Evolutionary conservation across 2,113 vertebrate genomes (phyloP).

Genomic region (Cynocephalus volans): DNA sequence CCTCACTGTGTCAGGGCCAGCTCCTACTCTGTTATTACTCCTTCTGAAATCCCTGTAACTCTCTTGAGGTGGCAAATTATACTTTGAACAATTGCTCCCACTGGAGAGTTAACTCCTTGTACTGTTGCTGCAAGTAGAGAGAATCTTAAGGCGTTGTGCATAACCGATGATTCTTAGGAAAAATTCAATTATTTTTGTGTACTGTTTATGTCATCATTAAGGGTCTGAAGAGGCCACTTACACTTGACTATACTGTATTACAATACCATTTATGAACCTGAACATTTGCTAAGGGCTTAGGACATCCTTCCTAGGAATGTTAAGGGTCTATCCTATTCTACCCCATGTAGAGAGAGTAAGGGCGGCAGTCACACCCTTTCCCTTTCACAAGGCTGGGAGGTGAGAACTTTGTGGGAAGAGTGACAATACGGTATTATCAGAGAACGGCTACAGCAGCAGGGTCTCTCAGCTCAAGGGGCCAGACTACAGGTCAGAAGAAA

Average conservation of each 20-base stretch:
- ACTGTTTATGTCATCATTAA: background rate
- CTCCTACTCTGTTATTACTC: background rate
- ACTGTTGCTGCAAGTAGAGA: background rate
- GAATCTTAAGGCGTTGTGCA: background rate
- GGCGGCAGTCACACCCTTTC: background rate
- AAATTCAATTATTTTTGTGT: background rate
- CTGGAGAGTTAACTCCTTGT: background rate
- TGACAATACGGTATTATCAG: background rate
- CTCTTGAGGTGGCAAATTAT: background rate
- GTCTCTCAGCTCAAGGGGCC: background rate
- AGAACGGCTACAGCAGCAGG: background rate
- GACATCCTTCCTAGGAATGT: background rate
- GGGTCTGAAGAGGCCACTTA: background rate
- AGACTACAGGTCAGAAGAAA: background rate
- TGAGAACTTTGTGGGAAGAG: background rate
- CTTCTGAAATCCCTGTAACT: background rate
- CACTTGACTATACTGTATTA: background rate
- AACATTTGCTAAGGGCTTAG: background rate
- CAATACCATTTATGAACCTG: background rate
- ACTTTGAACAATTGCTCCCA: background rate
- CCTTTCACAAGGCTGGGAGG: too few relatives aligned
- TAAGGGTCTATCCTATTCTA: background rate
- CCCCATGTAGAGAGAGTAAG: background rate
- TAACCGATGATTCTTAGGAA: background rate
- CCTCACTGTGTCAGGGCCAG: background rate